Evolutionary conservation across 1,140 invertebrate genomes (phyloP).

Genomic region (Drosophila erecta): DNA sequence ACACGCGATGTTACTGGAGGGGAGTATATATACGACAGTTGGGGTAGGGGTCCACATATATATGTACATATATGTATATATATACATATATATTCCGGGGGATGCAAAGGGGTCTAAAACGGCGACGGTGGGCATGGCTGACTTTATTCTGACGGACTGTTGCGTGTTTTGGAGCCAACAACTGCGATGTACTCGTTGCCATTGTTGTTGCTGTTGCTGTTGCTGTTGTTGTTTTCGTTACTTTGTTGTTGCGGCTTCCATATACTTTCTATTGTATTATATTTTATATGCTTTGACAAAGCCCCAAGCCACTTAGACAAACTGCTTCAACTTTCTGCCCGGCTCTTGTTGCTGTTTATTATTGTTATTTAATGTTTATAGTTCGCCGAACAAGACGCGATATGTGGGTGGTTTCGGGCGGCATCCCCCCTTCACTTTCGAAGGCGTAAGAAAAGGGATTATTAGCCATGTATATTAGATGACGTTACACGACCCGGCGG

Average conservation of each 20-base stretch:
- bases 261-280: slow-evolving; percentile 72
- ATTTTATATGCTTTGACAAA: slow-evolving; percentile 70
- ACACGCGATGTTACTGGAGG: slow-evolving; percentile 38
- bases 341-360: slow-evolving; percentile 58
- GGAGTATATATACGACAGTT: slow-evolving; percentile 4
- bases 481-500: slow-evolving; percentile 21
- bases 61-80: background rate
- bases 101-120: slow-evolving; percentile 17
- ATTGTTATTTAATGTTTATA: slow-evolving; percentile 81
- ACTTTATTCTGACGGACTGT: slow-evolving; percentile 68
- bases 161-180: slow-evolving; percentile 77
- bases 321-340: slow-evolving; percentile 72
- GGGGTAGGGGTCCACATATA: background rate
- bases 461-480: slow-evolving; percentile 40
- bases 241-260: slow-evolving; percentile 38
- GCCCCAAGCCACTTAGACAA: slow-evolving; percentile 68
- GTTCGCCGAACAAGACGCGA: slow-evolving; percentile 53
- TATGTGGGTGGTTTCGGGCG: slow-evolving; percentile 26
- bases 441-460: slow-evolving; percentile 52
- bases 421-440: slow-evolving; percentile 34
- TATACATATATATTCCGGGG: slow-evolving; percentile 1
- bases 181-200: slow-evolving; percentile 59
- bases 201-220: slow-evolving; percentile 35
- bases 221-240: slow-evolving; percentile 23
- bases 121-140: slow-evolving; percentile 55